Conservation (phyloP, 2,888 invertebrate genomes). For the Monoplex corrugatus region DNA sequence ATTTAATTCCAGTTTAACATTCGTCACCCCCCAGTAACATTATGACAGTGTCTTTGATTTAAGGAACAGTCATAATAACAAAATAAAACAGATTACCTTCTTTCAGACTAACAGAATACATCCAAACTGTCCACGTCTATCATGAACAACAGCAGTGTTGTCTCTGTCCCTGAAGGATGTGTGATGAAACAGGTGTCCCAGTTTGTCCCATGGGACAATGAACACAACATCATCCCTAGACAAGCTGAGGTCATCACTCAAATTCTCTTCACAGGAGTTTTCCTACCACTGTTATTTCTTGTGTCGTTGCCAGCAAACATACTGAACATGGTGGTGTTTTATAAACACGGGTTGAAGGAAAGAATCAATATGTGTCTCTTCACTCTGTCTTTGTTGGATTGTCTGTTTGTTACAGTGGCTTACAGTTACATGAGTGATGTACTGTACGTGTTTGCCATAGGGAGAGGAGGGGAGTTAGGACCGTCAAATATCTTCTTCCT, state of each 20-base stretch:
- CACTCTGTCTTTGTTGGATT: neutral
- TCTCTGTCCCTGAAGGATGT: conserved; percentile 4
- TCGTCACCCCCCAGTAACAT: too few relatives aligned
- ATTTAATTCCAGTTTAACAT: too few relatives aligned
- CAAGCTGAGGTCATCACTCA: neutral
- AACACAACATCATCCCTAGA: neutral
- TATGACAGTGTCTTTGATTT: too few relatives aligned
- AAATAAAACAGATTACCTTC: too few relatives aligned
- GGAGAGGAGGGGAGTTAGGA: neutral
- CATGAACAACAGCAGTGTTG: neutral
- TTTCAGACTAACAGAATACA: neutral
- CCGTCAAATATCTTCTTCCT: neutral
- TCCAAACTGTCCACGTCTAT: neutral
- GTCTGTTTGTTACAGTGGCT: neutral
- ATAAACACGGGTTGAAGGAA: conserved; percentile 1
- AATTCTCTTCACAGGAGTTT: neutral
- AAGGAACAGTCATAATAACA: neutral
- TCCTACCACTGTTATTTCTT: neutral
- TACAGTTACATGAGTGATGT: neutral
- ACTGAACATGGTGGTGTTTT: conserved; percentile 22
- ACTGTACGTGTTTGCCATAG: neutral
- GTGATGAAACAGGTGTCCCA: neutral
- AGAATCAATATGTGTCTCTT: conserved; percentile 28
- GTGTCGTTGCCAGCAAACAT: neutral
- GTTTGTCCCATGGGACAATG: conserved; percentile 15